phyloP scores from a whole-genome alignment of 2,113 vertebrate species.

The Phyllostomus hastatus region DNA sequence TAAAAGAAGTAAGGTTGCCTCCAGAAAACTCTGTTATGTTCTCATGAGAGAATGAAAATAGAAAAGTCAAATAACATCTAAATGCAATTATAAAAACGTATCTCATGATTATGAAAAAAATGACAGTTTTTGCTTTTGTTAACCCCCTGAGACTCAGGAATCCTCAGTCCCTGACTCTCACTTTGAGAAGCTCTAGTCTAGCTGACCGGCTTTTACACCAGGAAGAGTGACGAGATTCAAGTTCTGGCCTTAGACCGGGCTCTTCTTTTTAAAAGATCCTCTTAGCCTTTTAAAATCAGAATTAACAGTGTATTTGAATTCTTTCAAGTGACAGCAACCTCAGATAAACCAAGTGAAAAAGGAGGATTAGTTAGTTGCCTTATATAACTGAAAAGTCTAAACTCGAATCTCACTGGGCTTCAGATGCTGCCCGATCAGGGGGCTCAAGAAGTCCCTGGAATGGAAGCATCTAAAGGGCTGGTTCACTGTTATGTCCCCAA shows the following conservation, averaged over 20 bases:
- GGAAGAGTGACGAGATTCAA: not conserved
- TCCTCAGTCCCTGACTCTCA: not conserved
- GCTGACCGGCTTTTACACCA: not conserved
- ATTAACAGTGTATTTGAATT: not conserved
- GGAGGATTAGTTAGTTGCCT: constrained; percentile 14
- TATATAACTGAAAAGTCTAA: not conserved
- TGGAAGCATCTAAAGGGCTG: not conserved
- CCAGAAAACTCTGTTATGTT: not conserved
- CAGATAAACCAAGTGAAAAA: not conserved
- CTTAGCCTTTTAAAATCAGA: not conserved
- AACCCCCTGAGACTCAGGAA: not conserved
- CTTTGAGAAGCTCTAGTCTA: not conserved
- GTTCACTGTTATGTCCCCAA: not conserved
- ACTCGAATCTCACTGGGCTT: not conserved
- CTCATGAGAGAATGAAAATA: not conserved
- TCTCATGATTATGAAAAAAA: not conserved
- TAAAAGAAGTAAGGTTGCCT: not conserved
- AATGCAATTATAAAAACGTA: not conserved
- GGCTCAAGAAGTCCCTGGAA: not conserved
- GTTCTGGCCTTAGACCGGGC: not conserved
- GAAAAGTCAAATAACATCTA: not conserved
- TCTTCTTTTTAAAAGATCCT: not conserved
- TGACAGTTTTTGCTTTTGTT: not conserved
- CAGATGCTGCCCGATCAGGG: not conserved
- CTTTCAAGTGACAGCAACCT: not conserved